Base-by-base conservation (phyloP, 2,113 vertebrate species). In the Gasterosteus aculeatus region DNA sequence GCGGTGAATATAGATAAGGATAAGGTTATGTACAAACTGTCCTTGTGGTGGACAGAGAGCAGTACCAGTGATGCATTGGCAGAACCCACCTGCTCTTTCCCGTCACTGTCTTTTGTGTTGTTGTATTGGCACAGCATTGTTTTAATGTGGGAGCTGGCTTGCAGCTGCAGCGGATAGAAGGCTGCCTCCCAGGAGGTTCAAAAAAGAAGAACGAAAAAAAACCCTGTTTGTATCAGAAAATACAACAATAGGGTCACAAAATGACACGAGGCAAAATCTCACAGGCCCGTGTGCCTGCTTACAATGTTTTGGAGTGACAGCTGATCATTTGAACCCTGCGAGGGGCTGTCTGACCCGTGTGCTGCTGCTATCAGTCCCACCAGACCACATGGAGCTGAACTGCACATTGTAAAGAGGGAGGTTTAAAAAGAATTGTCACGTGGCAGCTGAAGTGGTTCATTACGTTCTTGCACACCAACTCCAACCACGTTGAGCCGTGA, bases 161-260 rank as follows among this genome's bases (percentile, higher is more conserved):
- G 88, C 92, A 93, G 91, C 91, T 94, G 92, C 76, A 85, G 72
- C 68, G 73, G 77, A 79, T 80, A 87, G 81, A 88, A 90, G 84
- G 90, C 85, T 73, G 73, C 44, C 38, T 85, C 88, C 77, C 85
- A 46, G 78, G 85, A 85, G 88, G 62, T 69, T 73, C 58, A 10
- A 29, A 29, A 56, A 14, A 26, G 10, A 80, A 26, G 26, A 12
- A 22, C 7, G 78, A 67, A 59, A 72, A 68, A 77, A 75, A 78
- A 83, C 87, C 62, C 75, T 72, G 72, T 85, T 90, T 80, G 82
- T 73, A 87, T 90, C 26, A 31, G 66, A 85, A 84, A 82, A 77
- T 38, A 38, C 89, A 89, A 87, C 83, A 81, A 83, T 69, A 72
- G 72, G 83, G 87, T 89, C 83, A 81, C 60, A 56, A 86, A 73